Conservation (phyloP, 2,113 vertebrate genomes). For the Entomyzon cyanotis region DNA sequence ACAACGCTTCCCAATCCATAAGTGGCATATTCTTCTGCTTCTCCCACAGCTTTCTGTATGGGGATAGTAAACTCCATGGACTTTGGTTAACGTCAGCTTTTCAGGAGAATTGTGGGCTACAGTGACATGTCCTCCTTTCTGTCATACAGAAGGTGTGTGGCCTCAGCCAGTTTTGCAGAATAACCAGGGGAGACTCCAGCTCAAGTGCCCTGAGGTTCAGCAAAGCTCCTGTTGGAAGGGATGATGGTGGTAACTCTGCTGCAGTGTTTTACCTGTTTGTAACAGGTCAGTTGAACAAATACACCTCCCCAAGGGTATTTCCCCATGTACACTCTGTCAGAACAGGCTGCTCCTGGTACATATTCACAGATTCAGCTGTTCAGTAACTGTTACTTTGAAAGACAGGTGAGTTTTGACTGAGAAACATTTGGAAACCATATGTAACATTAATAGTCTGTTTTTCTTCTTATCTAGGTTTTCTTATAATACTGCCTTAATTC, state of each 20-base stretch:
- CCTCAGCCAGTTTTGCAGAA: background rate
- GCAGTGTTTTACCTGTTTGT: background rate
- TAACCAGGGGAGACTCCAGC: background rate
- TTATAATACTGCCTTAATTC: background rate
- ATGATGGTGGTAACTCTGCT: background rate
- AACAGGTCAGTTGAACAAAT: background rate
- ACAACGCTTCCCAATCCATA: accelerated
- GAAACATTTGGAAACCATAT: background rate
- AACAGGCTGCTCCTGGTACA: background rate
- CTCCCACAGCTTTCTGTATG: background rate
- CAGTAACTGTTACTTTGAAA: background rate
- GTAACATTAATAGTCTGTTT: background rate
- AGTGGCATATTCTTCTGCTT: background rate
- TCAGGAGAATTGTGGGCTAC: background rate
- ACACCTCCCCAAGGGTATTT: background rate
- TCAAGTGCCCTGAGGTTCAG: background rate
- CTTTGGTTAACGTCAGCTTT: background rate
- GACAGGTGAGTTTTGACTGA: background rate
- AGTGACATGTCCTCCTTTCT: background rate
- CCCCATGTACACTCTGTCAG: accelerated
- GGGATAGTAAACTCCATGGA: background rate
- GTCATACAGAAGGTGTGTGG: background rate
- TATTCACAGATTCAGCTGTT: background rate
- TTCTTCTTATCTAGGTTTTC: background rate
- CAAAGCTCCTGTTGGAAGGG: background rate